These are phyloP conservation scores for Heterotilapia buettikoferi DNA, from an alignment of 2,113 vertebrate genomes.

Conservation along the genomic window DNA sequence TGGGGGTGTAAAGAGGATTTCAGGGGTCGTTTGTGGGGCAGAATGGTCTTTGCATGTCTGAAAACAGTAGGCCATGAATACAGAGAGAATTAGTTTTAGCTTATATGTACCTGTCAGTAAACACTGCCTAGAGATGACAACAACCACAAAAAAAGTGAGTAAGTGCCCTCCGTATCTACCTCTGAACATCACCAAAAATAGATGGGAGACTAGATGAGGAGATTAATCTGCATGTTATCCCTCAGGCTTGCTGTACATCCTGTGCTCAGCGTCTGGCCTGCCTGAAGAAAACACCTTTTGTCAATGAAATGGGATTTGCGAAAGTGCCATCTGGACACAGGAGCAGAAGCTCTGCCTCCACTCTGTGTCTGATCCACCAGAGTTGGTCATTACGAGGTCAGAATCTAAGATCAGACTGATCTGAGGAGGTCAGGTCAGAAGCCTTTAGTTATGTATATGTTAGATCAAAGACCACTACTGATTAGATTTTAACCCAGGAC, in stretches of 20 bases:
- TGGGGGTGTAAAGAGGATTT: slow-evolving; percentile 28
- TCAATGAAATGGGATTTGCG: slow-evolving; percentile 52
- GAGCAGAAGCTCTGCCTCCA: background rate
- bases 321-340: slow-evolving; percentile 58
- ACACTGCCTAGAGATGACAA: background rate
- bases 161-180: background rate
- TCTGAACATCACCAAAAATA: slow-evolving; percentile 7
- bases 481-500: background rate
- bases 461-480: background rate
- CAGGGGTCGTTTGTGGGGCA: background rate
- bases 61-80: background rate
- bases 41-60: slow-evolving; percentile 23
- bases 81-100: background rate
- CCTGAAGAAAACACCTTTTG: slow-evolving; percentile 55
- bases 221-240: slow-evolving; percentile 35
- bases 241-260: slow-evolving; percentile 29
- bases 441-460: background rate
- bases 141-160: background rate
- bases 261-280: background rate
- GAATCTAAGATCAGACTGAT: background rate
- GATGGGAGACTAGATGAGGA: background rate
- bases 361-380: background rate
- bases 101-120: background rate
- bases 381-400: background rate
- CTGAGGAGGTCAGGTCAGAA: background rate